phyloP scores from a whole-genome alignment of 2,797 vertebrate genomes.

The Brotula barbata region DNA sequence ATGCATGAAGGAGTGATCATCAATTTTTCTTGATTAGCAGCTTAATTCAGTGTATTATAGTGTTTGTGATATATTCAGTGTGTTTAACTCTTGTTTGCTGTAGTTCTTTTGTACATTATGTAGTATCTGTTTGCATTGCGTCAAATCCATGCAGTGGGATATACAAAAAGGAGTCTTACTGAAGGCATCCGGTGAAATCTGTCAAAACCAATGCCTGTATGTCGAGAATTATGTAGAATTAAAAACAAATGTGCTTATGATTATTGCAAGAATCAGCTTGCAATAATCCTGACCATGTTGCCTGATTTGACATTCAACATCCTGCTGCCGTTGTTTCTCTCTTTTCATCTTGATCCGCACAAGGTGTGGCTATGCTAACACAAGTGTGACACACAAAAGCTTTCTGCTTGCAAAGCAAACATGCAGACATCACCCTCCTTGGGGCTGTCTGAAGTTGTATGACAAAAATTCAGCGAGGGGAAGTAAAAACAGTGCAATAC shows the following conservation, averaged over 20 bases:
- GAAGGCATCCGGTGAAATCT: too few relatives aligned
- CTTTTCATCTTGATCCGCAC: slow-evolving; percentile 10
- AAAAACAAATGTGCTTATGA: not conserved
- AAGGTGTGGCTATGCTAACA: slow-evolving; percentile 41
- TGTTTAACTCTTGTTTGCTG: too few relatives aligned
- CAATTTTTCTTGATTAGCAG: too few relatives aligned
- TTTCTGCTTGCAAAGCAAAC: slow-evolving; percentile 42
- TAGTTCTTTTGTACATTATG: too few relatives aligned
- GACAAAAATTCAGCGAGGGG: not conserved
- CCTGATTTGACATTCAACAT: slow-evolving; percentile 6
- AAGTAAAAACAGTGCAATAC: slow-evolving; percentile 1
- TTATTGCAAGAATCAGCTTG: too few relatives aligned
- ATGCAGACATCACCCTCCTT: slow-evolving; percentile 25
- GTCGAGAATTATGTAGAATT: too few relatives aligned
- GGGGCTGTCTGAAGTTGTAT: slow-evolving; percentile 31
- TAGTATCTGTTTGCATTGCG: too few relatives aligned
- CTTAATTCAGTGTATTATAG: too few relatives aligned
- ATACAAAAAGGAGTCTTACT: too few relatives aligned
- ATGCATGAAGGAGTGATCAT: not conserved
- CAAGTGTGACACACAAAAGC: slow-evolving; percentile 1
- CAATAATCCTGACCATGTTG: not conserved
- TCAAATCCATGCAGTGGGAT: too few relatives aligned
- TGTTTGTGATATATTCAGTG: too few relatives aligned
- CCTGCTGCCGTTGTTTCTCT: not conserved
- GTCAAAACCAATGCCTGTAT: too few relatives aligned